Evolutionary conservation across 2,113 vertebrate genomes (phyloP), one percentile per base, ranked within the genome.

Genomic region (Rhinolophus sinicus): DNA sequence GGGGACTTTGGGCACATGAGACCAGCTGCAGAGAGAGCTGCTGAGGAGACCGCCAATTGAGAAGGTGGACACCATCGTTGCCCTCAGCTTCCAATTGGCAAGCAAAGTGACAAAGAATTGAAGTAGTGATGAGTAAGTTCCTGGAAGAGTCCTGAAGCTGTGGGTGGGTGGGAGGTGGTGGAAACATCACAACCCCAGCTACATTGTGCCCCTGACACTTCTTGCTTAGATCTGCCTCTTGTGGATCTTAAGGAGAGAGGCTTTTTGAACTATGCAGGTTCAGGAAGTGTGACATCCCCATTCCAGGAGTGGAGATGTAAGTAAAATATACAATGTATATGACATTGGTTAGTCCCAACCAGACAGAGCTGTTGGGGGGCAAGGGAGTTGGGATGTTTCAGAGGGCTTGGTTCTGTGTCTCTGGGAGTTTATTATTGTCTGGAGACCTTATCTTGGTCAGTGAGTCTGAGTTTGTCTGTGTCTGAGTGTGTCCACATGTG

Each of bases 61-160:
- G 2, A 7, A 28, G 72, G 26, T 30, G 10, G 6, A 15, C 44
- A 4, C 15, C 33, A 1, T 15, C 1, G 2, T 35, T 19, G n/a
- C 64, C 26, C 19, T 44, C 64, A 8, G 82, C 22, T 85, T 67
- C 33, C 82, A 28, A 3, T 52, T 52, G 82, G 50, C 56, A 70
- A 28, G 88, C n/a, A 24, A 15, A 52, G 28, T 8, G 75, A 56
- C 35, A 26, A 19, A 58, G 54, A 52, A 30, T 44, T 21, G n/a
- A 28, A 12, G n/a, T 9, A 10, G 26, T 81, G 30, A 60, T 58
- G 50, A 47, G 38, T n/a, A 30, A 4, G 1, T 60, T 81, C 28
- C 76, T 70, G 22, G 4, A 19, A 44, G 76, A 44, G 26, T 35
- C 38, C 28, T 28, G 14, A 77, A 60, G 64, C 30, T 1, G 30